These are phyloP conservation scores for Schrankia costaestrigalis DNA, from an alignment of 2,888 invertebrate species.

Conservation along the genomic window DNA sequence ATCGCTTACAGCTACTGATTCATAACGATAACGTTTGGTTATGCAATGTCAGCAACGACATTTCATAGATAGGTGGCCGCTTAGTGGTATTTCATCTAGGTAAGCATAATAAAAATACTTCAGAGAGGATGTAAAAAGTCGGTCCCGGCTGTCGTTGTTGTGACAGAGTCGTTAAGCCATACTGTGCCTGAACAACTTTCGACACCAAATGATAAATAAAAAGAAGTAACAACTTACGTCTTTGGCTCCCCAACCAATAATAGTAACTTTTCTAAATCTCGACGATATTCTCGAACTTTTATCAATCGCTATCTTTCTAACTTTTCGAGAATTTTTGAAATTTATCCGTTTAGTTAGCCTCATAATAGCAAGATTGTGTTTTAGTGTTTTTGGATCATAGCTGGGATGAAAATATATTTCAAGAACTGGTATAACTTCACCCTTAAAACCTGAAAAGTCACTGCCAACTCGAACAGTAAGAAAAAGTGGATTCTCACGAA, in stretches of 20 bases:
- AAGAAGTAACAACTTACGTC: constrained; percentile 45
- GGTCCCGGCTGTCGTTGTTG: too few relatives aligned
- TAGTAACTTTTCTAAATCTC: constrained; percentile 35
- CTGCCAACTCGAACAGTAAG: constrained; percentile 58
- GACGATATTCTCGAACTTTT: constrained; percentile 33
- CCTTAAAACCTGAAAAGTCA: constrained; percentile 44
- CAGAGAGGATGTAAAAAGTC: too few relatives aligned
- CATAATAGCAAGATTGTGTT: constrained; percentile 56
- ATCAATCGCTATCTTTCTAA: constrained; percentile 56
- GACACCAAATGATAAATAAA: too few relatives aligned
- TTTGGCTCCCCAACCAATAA: constrained; percentile 63
- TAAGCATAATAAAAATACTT: too few relatives aligned
- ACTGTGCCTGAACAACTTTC: too few relatives aligned
- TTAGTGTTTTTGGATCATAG: constrained; percentile 51
- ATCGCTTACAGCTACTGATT: too few relatives aligned
- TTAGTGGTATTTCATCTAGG: too few relatives aligned
- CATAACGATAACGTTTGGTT: too few relatives aligned
- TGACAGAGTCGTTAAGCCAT: too few relatives aligned
- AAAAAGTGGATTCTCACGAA: constrained; percentile 61
- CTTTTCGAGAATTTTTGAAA: constrained; percentile 18
- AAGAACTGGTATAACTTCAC: constrained; percentile 48
- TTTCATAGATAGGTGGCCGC: too few relatives aligned
- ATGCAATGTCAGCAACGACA: too few relatives aligned
- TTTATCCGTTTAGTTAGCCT: constrained; percentile 41
- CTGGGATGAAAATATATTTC: constrained; percentile 61